Evolutionary conservation across 2,888 invertebrate genomes (phyloP).

Genomic region (Hartigia nigra): DNA sequence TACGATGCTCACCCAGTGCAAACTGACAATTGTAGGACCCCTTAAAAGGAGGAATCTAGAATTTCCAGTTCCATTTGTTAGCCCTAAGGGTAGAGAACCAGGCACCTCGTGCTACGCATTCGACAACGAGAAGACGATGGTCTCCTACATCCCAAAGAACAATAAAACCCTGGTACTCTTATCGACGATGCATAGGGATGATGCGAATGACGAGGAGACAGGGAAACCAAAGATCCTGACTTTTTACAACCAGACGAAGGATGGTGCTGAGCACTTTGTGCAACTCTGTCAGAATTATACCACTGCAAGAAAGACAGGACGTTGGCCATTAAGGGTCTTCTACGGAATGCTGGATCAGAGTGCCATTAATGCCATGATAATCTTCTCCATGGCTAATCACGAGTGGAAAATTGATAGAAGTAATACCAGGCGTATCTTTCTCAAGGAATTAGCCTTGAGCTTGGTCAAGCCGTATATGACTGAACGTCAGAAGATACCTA

Average conservation of each 20-base stretch:
- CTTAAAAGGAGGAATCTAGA: constrained; percentile 28
- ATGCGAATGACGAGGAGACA: constrained; percentile 16
- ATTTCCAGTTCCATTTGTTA: constrained; percentile 20
- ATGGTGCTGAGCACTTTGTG: constrained; percentile 32
- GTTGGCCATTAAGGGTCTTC: constrained; percentile 34
- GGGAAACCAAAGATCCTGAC: constrained; percentile 29
- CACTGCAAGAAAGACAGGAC: constrained; percentile 21
- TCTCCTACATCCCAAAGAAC: constrained; percentile 14
- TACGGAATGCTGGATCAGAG: constrained; percentile 34
- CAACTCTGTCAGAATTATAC: constrained; percentile 30
- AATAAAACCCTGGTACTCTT: constrained; percentile 18
- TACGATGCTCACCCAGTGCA: constrained; percentile 18
- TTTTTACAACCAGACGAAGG: constrained; percentile 34
- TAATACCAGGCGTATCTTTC: constrained; percentile 14
- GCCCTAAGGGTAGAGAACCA: constrained; percentile 15
- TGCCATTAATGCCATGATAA: constrained; percentile 30
- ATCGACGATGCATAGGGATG: constrained; percentile 21
- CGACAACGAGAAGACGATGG: constrained; percentile 15
- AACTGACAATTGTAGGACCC: constrained; percentile 25
- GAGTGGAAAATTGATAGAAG: constrained; percentile 15
- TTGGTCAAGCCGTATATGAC: constrained; percentile 16
- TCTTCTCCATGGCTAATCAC: constrained; percentile 18
- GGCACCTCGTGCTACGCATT: constrained; percentile 15
- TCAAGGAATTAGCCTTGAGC: constrained; percentile 20
- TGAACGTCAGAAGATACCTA: constrained; percentile 17